Base-by-base conservation (phyloP, 2,888 invertebrate species). In the Cloeon dipterum region DNA sequence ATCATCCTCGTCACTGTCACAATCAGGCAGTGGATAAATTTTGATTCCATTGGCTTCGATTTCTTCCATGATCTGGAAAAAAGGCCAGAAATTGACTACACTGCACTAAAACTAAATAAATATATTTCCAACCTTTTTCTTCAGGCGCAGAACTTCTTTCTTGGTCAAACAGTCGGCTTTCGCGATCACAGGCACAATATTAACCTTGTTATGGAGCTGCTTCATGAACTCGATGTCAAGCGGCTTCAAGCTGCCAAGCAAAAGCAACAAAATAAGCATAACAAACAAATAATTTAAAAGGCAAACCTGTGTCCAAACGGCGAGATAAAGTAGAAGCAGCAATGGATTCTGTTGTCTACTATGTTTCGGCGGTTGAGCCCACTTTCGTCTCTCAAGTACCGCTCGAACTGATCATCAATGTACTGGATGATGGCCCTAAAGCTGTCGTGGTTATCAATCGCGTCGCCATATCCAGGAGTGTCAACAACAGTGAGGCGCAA, bases 111-210 rank as follows among this genome's bases (percentile, higher is more conserved):
- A n/a, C n/a, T n/a, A n/a, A n/a, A n/a, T n/a, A n/a, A n/a, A n/a
- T n/a, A n/a, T n/a, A n/a, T n/a, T n/a, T n/a, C n/a, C n/a, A 23
- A 79, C 81, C 55, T 75, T 75, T 49, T 74, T 71, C 56, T 93
- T 93, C 41, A 91, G 63, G 47, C 77, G 70, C 46, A 71, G 66
- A 43, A 89, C 76, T 62, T 94, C 93, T 52, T 82, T 82, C 59
- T 86, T 85, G 7, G 89, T 93, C 38, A 93, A 68, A 45, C 86
- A 86, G 59, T 94, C 93, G 5, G 91, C 85, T 62, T 93, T 93
- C 44, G 91, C 91, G 50, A 94, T 89, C n/a, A 94, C 86, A 38
- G 93, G 93, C 47, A 94, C 89, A 50, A 94, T 88, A 57, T 93
- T 93, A 17, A 89, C 76, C 65, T 93, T 93, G 50, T 86, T 82